phyloP scores from a whole-genome alignment of 2,888 invertebrate species.

The Caradrina clavipalpis region DNA sequence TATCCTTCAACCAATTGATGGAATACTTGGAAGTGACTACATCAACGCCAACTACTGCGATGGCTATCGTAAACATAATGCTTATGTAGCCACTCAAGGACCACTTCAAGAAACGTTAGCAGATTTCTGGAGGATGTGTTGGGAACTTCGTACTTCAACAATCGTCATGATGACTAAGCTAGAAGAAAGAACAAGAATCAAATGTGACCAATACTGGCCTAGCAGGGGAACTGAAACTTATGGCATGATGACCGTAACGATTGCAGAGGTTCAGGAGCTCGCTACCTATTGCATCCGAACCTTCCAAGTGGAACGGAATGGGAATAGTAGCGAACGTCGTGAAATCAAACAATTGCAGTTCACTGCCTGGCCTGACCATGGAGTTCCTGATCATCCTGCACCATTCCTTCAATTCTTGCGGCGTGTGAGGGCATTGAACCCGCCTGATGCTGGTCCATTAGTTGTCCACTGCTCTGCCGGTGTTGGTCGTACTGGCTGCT shows the following conservation, averaged over 20 bases:
- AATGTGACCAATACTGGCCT: constrained; percentile 99
- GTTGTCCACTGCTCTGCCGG: constrained; percentile 98
- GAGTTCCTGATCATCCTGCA: constrained; percentile 99
- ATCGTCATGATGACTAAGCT: constrained; percentile 99
- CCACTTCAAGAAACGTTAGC: constrained; percentile 99
- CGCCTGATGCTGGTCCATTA: constrained; percentile 97
- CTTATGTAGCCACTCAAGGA: constrained; percentile 99
- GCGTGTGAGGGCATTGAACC: constrained; percentile 97
- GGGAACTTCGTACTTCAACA: constrained; percentile 98
- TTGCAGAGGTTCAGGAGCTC: constrained; percentile 98
- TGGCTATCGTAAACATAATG: constrained; percentile 99
- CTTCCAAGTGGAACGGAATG: constrained; percentile 96
- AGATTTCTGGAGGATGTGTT: constrained; percentile 99
- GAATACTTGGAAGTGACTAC: constrained; percentile 98
- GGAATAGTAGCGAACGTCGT: constrained; percentile 94
- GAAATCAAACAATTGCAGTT: constrained; percentile 99
- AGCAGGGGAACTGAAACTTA: constrained; percentile 98
- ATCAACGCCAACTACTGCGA: constrained; percentile 99
- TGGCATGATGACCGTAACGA: constrained; percentile 98
- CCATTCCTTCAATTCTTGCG: constrained; percentile 99
- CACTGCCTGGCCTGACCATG: constrained; percentile 99
- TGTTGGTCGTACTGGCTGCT: constrained; percentile 98
- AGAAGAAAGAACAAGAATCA: constrained; percentile 98
- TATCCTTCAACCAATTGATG: constrained; percentile 97
- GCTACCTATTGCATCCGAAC: constrained; percentile 99